Evolutionary conservation across 2,888 invertebrate species (phyloP).

Genomic region (Eubasilissa splendida): DNA sequence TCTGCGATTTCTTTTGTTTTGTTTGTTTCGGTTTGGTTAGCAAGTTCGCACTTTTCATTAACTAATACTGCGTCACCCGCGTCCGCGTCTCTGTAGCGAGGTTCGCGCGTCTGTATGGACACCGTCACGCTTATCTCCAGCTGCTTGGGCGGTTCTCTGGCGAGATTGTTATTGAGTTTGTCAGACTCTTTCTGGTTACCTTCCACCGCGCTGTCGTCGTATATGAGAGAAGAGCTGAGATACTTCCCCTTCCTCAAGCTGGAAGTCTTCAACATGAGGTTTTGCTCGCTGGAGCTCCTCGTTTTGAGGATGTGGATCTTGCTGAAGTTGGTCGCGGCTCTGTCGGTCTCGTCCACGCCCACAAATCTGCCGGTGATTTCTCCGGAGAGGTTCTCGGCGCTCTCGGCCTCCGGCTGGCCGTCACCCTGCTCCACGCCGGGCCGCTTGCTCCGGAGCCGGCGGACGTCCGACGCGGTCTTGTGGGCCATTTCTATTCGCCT

Average conservation of each 20-base stretch:
- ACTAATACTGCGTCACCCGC: background rate
- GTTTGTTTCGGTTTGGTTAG: background rate
- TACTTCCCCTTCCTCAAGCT: constrained; percentile 66
- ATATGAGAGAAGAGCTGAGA: constrained; percentile 46
- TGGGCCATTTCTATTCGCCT: constrained; percentile 36
- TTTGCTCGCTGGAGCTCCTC: constrained; percentile 71
- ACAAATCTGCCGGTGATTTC: constrained; percentile 71
- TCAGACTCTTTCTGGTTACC: constrained; percentile 62
- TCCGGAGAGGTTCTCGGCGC: constrained; percentile 34
- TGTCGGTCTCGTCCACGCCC: constrained; percentile 69
- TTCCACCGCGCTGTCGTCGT: constrained; percentile 65
- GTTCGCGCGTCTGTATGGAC: constrained; percentile 8
- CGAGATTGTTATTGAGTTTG: constrained; percentile 66
- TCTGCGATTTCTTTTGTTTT: background rate
- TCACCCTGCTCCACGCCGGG: constrained; percentile 15
- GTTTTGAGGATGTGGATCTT: constrained; percentile 72
- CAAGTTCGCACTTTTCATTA: background rate
- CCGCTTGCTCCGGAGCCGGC: constrained; percentile 25
- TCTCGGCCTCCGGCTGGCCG: background rate
- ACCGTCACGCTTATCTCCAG: constrained; percentile 60
- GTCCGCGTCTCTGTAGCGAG: background rate
- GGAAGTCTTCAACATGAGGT: constrained; percentile 68
- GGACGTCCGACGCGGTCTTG: constrained; percentile 36
- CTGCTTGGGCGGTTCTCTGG: constrained; percentile 61
- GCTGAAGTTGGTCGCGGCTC: constrained; percentile 67